phyloP scores from a whole-genome alignment of 1,140 invertebrate genomes.

The Drosophila sechellia region DNA sequence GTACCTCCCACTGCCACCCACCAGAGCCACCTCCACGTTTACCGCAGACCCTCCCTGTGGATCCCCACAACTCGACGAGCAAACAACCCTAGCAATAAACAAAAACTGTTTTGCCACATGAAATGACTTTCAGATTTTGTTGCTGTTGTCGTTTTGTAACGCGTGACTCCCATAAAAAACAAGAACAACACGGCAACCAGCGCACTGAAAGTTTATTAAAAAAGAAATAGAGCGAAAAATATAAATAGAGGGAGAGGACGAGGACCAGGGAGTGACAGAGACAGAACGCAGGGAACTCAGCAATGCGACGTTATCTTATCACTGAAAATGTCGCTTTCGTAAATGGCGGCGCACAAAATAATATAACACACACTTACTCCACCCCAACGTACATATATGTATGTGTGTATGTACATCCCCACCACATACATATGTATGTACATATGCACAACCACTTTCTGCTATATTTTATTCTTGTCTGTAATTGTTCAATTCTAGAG shows the following conservation, averaged over 20 bases:
- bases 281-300: constrained; percentile 44
- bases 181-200: constrained; percentile 13
- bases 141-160: constrained; percentile 63
- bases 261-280: constrained; percentile 25
- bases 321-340: constrained; percentile 72
- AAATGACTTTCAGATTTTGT: constrained; percentile 70
- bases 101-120: constrained; percentile 69
- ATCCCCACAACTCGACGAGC: constrained; percentile 12
- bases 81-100: constrained; percentile 61
- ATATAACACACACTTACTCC: constrained; percentile 44
- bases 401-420: background rate
- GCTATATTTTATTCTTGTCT: constrained; percentile 2
- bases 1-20: background rate
- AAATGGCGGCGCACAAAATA: constrained; percentile 76
- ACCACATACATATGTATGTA: too few relatives aligned
- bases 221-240: constrained; percentile 71
- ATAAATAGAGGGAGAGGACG: constrained; percentile 42
- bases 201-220: constrained; percentile 68
- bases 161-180: constrained; percentile 74
- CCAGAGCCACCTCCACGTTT: background rate
- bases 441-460: background rate
- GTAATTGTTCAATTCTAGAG: constrained; percentile 15
- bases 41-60: constrained; percentile 3
- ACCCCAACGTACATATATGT: background rate
- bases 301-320: constrained; percentile 69